Evolutionary conservation across 2,888 invertebrate species (phyloP).

Genomic region (Vanessa cardui): DNA sequence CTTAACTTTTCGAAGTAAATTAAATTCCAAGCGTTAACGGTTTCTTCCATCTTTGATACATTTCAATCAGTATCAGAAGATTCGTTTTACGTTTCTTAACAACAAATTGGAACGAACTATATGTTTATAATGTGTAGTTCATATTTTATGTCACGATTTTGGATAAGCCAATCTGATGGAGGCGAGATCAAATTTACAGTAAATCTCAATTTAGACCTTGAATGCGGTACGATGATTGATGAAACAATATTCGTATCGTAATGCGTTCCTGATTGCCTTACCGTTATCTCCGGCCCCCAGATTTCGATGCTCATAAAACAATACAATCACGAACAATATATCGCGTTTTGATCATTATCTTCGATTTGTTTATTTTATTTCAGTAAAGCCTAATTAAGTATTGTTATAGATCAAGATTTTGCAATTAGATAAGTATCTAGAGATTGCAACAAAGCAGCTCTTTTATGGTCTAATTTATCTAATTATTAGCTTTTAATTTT

Average conservation of each 20-base stretch:
- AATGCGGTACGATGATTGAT: constrained; percentile 41
- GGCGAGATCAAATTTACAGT: constrained; percentile 37
- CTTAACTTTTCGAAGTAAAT: no score
- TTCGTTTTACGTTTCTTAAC: neutral
- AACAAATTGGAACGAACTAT: neutral
- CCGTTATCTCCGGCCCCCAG: constrained; percentile 37
- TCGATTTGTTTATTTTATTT: constrained; percentile 36
- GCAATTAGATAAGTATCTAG: constrained; percentile 3
- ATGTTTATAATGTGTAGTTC: constrained; percentile 7
- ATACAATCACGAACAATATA: constrained; percentile 35
- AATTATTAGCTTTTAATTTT: no score
- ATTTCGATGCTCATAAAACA: constrained; percentile 36
- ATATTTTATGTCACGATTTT: constrained; percentile 27
- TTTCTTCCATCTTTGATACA: no score
- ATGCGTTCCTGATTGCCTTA: constrained; percentile 41
- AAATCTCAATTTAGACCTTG: constrained; percentile 39
- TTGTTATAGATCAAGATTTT: constrained; percentile 28
- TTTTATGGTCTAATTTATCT: neutral
- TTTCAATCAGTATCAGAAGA: no score
- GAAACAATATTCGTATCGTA: constrained; percentile 41
- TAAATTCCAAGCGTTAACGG: no score
- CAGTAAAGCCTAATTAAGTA: constrained; percentile 24
- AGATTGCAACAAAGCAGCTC: neutral
- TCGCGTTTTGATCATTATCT: constrained; percentile 29
- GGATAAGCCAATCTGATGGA: constrained; percentile 27